Percentiles rank a stretch among this genome's conserved stretches.
Evolutionary conservation across 2,888 invertebrate species (phyloP).

Genomic region (Clunio marinus): DNA sequence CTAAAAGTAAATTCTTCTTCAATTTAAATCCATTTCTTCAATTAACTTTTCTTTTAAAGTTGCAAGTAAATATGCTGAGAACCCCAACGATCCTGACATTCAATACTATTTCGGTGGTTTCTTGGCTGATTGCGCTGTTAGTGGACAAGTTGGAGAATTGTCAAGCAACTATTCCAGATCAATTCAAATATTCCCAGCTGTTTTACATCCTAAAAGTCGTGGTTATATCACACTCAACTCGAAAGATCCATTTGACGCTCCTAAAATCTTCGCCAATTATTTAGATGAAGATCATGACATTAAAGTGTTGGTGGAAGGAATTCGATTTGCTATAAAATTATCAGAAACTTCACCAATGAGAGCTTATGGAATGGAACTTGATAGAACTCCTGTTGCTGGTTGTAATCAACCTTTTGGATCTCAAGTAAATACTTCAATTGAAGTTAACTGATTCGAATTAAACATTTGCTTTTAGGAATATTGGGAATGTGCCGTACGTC

Average conservation of each 20-base stretch:
- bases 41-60: slow-evolving; percentile 52
- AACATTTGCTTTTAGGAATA: slow-evolving; percentile 56
- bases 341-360: slow-evolving; percentile 63
- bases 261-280: slow-evolving; percentile 79
- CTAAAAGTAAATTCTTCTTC: neutral
- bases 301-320: slow-evolving; percentile 74
- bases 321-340: slow-evolving; percentile 69
- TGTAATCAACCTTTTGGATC: slow-evolving; percentile 71
- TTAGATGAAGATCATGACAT: slow-evolving; percentile 61
- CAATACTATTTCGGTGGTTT: slow-evolving; percentile 85
- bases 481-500: slow-evolving; percentile 68
- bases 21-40: neutral
- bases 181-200: slow-evolving; percentile 73
- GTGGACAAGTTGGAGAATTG: slow-evolving; percentile 79
- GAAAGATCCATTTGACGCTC: slow-evolving; percentile 73
- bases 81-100: slow-evolving; percentile 72
- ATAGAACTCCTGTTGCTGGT: slow-evolving; percentile 66
- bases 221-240: slow-evolving; percentile 69
- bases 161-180: slow-evolving; percentile 64
- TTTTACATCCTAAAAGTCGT: slow-evolving; percentile 80
- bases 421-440: slow-evolving; percentile 56
- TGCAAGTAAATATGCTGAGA: slow-evolving; percentile 72
- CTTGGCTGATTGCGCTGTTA: slow-evolving; percentile 78
- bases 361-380: slow-evolving; percentile 69
- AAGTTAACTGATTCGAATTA: slow-evolving; percentile 49